A percentile compares a stretch with the other conserved stretches of the same genome.
Evolutionary conservation across 2,888 invertebrate genomes (phyloP).

Genomic region (Chironomus riparius): DNA sequence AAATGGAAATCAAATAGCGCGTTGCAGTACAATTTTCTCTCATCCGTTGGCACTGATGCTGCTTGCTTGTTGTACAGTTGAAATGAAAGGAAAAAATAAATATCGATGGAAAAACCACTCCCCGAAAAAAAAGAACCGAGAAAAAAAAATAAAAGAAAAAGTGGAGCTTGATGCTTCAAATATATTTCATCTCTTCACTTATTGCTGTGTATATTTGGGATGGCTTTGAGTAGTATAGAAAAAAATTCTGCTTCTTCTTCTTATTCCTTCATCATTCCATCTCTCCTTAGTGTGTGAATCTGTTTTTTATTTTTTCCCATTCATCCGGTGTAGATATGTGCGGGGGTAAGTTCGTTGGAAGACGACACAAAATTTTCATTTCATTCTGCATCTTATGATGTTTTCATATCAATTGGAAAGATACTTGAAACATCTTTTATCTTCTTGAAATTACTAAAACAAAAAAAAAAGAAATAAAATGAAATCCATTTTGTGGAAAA

Average conservation of each 20-base stretch:
- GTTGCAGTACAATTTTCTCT: not conserved
- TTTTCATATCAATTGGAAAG: constrained; percentile 7
- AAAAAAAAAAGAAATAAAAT: constrained; percentile 30
- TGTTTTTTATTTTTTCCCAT: constrained; percentile 15
- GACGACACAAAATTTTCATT: not conserved
- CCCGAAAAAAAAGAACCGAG: constrained; percentile 7
- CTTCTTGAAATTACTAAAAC: constrained; percentile 17
- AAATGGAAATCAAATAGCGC: not conserved
- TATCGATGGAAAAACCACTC: constrained; percentile 27
- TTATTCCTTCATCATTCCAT: not conserved
- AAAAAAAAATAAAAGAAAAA: constrained; percentile 10
- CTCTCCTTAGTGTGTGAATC: constrained; percentile 17
- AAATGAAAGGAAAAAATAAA: constrained; percentile 12
- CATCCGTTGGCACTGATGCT: too few species aligned
- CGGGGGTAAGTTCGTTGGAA: not conserved
- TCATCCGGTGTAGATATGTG: not conserved
- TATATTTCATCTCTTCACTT: constrained; percentile 8
- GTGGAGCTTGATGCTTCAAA: constrained; percentile 3
- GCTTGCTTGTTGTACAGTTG: not conserved
- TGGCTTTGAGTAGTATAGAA: constrained; percentile 5
- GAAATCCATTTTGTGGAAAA: constrained; percentile 19
- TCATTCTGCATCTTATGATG: constrained; percentile 21
- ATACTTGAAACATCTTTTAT: not conserved
- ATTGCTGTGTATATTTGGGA: not conserved
- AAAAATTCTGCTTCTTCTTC: not conserved